phyloP scores from a whole-genome alignment of 2,113 vertebrate species.

The Pangasianodon gigas region DNA sequence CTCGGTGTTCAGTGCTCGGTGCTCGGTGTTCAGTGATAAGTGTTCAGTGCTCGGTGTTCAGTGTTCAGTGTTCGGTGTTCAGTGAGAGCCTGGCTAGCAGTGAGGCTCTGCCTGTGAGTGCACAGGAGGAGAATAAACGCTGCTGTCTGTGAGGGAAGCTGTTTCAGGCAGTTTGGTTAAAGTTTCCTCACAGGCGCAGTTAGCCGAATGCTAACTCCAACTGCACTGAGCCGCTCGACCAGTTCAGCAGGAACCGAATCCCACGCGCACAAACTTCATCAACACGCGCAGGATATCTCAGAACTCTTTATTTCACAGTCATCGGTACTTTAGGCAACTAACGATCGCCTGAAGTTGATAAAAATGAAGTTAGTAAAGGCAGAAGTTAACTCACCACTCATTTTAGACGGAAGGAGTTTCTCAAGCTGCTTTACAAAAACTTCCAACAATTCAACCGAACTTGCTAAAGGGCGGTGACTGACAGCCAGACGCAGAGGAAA shows the following conservation, averaged over 20 bases:
- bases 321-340: background rate
- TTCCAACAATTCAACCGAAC: slow-evolving; percentile 73
- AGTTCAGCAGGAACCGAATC: background rate
- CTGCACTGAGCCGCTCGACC: slow-evolving; percentile 1
- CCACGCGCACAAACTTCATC: background rate
- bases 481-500: slow-evolving; percentile 44
- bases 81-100: background rate
- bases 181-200: background rate
- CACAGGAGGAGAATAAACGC: background rate
- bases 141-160: background rate
- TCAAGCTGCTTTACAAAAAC: slow-evolving; percentile 70
- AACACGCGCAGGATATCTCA: background rate
- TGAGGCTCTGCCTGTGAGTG: background rate
- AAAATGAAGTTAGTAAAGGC: background rate
- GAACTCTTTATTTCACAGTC: background rate
- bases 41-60: no score
- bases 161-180: background rate
- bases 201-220: slow-evolving; percentile 19
- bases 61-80: no score
- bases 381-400: slow-evolving; percentile 76
- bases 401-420: slow-evolving; percentile 79
- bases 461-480: slow-evolving; percentile 65
- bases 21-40: no score
- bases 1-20: no score
- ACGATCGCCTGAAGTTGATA: background rate